Base-by-base conservation (phyloP, 1,140 invertebrate species). In the Chelonus insularis region DNA sequence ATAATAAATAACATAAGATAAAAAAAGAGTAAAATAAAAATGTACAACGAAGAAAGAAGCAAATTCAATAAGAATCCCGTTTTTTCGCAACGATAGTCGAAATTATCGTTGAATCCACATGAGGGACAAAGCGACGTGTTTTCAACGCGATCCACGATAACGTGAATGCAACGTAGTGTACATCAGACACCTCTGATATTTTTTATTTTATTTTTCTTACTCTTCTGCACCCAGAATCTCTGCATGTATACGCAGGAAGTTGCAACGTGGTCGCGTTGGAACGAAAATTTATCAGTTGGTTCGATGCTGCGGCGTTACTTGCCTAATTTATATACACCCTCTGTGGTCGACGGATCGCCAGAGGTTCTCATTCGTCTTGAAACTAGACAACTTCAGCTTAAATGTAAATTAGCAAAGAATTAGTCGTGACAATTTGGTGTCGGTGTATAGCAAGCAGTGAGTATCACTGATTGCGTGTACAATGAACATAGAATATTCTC, bases 321-420 rank as follows among this genome's bases (percentile, higher is more conserved):
- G 59, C 56, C 52, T 67, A 65, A 67, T 67, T 66, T 68, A 68
- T 68, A 66, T 61, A 68, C 63, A 60, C 57, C 56, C 51, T 45
- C 54, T 51, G 64, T 60, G 55, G 63, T 64, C 45, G 32, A 57
- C 25, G 25, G 41, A 62, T 16, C 41, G 41, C 50, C 60, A 67
- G 63, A 39, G 66, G 60, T 65, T 57, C 63, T 67, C 59, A 55
- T 25, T n/a, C 14, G n/a, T 29, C 25, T 29, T 29, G 3, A 7
- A 29, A 29, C 25, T 29, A 29, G 25, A 29, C 25, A 29, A 29
- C 25, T 29, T 29, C 25, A 29, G 25, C 3, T 29, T 29, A 4
- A 4, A 29, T 29, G 25, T 7, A 29, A 29, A 29, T 29, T 29
- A 29, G 25, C 25, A 29, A 7, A 3, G 7, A 7, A 29, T 29